Percentiles rank a stretch among this genome's conserved stretches.
Conservation (phyloP, 2,888 invertebrate species). For the Lamellibrachia satsuma region DNA sequence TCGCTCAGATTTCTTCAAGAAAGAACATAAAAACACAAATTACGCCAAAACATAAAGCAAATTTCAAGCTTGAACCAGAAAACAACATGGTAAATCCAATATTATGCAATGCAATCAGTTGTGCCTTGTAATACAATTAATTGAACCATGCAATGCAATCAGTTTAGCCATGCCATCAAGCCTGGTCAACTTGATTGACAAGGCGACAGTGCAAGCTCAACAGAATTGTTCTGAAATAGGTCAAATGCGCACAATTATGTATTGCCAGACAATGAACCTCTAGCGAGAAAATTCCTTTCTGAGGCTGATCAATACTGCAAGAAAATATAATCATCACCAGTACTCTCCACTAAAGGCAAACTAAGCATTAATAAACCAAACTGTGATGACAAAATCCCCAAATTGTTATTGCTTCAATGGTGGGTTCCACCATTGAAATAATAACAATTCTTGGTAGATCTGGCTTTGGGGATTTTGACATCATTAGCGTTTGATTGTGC, state of each 20-base stretch:
- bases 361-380: neutral
- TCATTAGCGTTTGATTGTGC: neutral
- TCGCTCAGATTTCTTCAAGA: too few relatives aligned
- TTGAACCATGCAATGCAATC: neutral
- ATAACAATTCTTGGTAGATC: too few relatives aligned
- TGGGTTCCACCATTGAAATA: too few relatives aligned
- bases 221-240: neutral
- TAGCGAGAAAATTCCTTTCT: neutral
- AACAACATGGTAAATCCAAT: neutral
- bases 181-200: neutral
- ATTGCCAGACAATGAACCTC: neutral
- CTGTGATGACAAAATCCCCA: neutral
- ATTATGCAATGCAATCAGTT: neutral
- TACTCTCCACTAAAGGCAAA: neutral
- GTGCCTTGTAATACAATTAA: neutral
- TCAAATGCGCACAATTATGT: neutral
- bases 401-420: neutral
- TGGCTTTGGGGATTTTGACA: too few relatives aligned
- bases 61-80: neutral
- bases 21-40: neutral
- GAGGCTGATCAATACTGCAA: neutral
- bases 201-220: neutral
- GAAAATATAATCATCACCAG: neutral
- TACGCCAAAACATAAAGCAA: neutral
- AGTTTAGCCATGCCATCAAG: neutral